Base-by-base conservation (phyloP, 2,113 vertebrate species). In the Cyanistes caeruleus region DNA sequence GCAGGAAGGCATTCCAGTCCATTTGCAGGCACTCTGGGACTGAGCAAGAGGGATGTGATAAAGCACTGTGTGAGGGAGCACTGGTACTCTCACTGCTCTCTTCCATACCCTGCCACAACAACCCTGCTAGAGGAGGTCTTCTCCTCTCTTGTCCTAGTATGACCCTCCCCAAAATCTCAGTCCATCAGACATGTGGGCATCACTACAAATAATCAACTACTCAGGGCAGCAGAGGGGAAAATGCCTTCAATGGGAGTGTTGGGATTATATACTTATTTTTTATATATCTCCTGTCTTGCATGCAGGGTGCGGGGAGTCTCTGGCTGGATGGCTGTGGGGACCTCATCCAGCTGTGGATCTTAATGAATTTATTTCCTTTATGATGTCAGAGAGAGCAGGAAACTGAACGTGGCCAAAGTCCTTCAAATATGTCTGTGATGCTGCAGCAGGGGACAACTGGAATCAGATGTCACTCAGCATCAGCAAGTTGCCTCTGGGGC, bases 231-330 rank as follows among this genome's bases (percentile, higher is more conserved):
- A 83, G 56, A 20, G 11, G 16, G 31, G 19, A 22, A 83, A 64
- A 84, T 15, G 10, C 11, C 44, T 77, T 77, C 77, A 69, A 90
- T 65, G 10, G 31, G 27, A 53, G 17, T 0, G 2, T 2, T 73
- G 11, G 28, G 33, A 64, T 56, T 51, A 35, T 7, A 35, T 12
- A 25, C 2, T 43, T 70, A 53, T 28, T 39, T 39, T 39, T 39
- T 23, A 20, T 33, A 3, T 15, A 11, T 33, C 5, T 46, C 44
- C 46, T 89, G 69, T n/a, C 28, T 62, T 60, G 73, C 31, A 23
- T 4, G 1, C 2, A 2, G 18, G 14, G 13, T 72, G 8, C 1
- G 1, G 39, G 52, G 30, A 65, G 3, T 49, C 22, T 49, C 51
- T 78, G 37, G 19, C 16, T 60, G 43, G 22, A 56, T 2, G 4